phyloP scores from a whole-genome alignment of 1,140 invertebrate species.

The Eriosoma lanigerum region DNA sequence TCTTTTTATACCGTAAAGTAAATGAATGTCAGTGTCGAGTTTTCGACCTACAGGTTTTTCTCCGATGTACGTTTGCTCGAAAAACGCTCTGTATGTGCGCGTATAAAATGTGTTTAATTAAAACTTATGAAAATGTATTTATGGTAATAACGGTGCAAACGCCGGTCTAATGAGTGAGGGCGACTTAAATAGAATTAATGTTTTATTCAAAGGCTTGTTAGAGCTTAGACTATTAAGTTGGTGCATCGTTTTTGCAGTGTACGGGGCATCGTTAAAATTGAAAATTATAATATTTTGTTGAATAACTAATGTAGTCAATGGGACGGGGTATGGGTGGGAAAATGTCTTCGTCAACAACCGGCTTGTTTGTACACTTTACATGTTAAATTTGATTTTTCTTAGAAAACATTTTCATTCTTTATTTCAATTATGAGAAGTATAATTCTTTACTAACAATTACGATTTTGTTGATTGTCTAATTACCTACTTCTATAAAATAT shows the following conservation, averaged over 20 bases:
- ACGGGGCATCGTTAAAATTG: conserved; percentile 41
- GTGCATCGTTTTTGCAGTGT: conserved; percentile 27
- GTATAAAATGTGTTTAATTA: conserved; percentile 50
- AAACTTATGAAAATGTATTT: conserved; percentile 52
- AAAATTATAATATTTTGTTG: conserved; percentile 47
- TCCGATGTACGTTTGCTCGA: too few species aligned
- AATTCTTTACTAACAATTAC: too few species aligned
- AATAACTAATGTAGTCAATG: conserved; percentile 38
- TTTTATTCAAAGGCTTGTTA: conserved; percentile 51
- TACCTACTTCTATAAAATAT: too few species aligned
- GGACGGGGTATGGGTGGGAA: not conserved
- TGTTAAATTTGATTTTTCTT: conserved; percentile 18
- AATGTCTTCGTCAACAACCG: conserved; percentile 17
- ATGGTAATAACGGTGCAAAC: conserved; percentile 43
- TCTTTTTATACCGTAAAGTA: too few species aligned
- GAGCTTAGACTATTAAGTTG: conserved; percentile 34
- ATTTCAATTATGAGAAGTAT: too few species aligned
- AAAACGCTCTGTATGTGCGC: not conserved
- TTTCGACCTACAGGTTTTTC: not conserved
- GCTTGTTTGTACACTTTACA: conserved; percentile 8
- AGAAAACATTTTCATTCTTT: not conserved
- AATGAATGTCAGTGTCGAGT: too few species aligned
- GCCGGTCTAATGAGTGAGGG: conserved; percentile 27
- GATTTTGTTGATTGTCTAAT: too few species aligned
- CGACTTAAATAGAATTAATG: conserved; percentile 46